phyloP scores from a whole-genome alignment of 2,113 vertebrate genomes.

The Pelecanoides urinatrix region DNA sequence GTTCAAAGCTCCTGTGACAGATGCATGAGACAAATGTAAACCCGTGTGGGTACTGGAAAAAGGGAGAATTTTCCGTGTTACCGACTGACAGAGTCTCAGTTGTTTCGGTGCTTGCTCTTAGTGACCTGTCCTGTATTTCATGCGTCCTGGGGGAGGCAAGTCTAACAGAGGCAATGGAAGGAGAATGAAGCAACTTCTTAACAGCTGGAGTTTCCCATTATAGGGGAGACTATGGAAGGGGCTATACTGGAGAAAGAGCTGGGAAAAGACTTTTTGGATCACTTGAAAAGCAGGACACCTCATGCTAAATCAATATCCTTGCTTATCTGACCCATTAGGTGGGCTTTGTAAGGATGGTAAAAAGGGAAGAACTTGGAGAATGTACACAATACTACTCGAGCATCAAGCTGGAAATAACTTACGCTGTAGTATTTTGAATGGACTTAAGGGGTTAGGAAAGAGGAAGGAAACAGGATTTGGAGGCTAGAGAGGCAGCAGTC shows the following conservation, averaged over 20 bases:
- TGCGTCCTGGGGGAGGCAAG: rapidly evolving
- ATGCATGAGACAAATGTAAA: neutral
- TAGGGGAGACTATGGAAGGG: neutral
- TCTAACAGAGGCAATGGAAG: neutral
- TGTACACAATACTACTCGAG: neutral
- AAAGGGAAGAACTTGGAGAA: neutral
- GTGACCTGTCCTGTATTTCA: neutral
- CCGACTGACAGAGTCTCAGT: rapidly evolving
- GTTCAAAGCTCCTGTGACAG: neutral
- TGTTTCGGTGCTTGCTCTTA: neutral
- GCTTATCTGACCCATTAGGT: neutral
- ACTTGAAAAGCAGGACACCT: neutral
- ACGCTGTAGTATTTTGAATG: neutral
- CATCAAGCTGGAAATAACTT: neutral
- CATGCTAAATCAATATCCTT: neutral
- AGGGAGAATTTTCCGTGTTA: neutral
- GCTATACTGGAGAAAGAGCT: neutral
- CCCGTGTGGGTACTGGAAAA: neutral
- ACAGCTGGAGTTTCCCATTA: neutral
- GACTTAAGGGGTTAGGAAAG: neutral
- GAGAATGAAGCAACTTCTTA: neutral
- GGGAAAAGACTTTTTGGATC: neutral
- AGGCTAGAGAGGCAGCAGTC: neutral
- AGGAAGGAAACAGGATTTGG: neutral
- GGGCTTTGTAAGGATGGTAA: neutral